Base-by-base conservation (phyloP, 1,140 invertebrate species). In the Cydia amplana region DNA sequence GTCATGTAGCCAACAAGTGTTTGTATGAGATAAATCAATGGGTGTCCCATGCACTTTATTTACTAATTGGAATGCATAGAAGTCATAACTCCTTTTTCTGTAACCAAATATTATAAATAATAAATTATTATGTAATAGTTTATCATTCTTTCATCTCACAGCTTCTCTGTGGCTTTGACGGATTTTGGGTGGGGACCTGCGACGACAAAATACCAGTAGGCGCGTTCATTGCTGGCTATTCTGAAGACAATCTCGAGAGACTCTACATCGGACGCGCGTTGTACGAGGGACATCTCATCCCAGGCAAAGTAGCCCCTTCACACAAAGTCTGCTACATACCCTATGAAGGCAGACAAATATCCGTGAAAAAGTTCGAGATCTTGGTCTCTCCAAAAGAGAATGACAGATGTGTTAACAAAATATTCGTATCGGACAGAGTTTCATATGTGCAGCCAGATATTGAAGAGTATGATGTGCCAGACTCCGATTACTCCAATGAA, bases 321-420 rank as follows among this genome's bases (percentile, higher is more conserved):
- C 97, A 96, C 80, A 93, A 94, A n/a, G 94, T 95, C 0, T 95
- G 94, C 83, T 98, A 97, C 82, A 87, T 97, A 6, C 84, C 96
- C 43, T 97, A 95, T 94, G 95, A 96, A 10, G 96, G 96, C 23
- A 91, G 85, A 18, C 97, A 97, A 87, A 63, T 86, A n/a, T 78
- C 77, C 10, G 12, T 74, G 3, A 73, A 76, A 0, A 75, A 80
- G 12, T 90, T 80, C 78, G 86, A 90, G 72, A 83, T 90, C 16
- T 65, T 90, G 12, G 72, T 87, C 0, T 72, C 77, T 96, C 84
- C 94, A 90, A 6, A 94, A 95, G 91, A 6, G 95, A 96, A 75
- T 84, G 94, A 80, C 95, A 97, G 87, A 74, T 96, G 28, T 43
- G 91, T 94, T 23, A 95, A 94, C 83, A 87, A 92, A 55, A 94